Evolutionary conservation across 1,140 invertebrate genomes (phyloP), one percentile per base, ranked within the genome.

Genomic region (Sycophila sp.): DNA sequence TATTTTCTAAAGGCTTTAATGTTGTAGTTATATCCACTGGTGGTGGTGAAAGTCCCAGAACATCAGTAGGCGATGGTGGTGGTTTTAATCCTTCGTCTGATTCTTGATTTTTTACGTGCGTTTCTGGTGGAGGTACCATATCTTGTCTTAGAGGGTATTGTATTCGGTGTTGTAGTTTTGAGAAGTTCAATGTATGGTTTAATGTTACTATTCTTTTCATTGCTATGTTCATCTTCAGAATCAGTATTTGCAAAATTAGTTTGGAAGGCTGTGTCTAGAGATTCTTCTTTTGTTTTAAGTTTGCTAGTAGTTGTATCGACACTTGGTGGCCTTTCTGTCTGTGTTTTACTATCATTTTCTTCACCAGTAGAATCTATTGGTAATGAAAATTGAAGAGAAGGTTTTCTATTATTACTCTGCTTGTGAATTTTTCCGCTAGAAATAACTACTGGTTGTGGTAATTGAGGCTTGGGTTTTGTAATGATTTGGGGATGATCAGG

Each of bases 401-500:
- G 76, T 59, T 56, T 72, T 40, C 67, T 66, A 10, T 79, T 51
- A 30, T 80, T 75, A 4, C 60, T 75, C 6, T 71, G 60, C 69
- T 78, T 81, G 7, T 36, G 17, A 49, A n/a, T 26, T 2, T 72
- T 75, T 10, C 65, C 78, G 5, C 77, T 80, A 4, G 83, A 81
- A 34, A 86, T 76, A 4, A 76, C 78, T 13, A 86, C 74, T 4
- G 85, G 83, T 6, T 58, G 72, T 5, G 85, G 85, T 13, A 85
- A 66, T 49, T 73, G 72, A 6, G 77, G 78, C 53, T 80, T 80
- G 0, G 83, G 80, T 60, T 85, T 86, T 0, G 81, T 84, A 5
- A 85, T 24, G 28, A 86, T 81, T 40, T 85, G 77, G 13, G 84
- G 83, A 72, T 84, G 83, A n/a, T 84, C 82, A 1, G 82, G 80